phyloP scores from a whole-genome alignment of 2,797 vertebrate genomes.

The Anisognathus igniventris region DNA sequence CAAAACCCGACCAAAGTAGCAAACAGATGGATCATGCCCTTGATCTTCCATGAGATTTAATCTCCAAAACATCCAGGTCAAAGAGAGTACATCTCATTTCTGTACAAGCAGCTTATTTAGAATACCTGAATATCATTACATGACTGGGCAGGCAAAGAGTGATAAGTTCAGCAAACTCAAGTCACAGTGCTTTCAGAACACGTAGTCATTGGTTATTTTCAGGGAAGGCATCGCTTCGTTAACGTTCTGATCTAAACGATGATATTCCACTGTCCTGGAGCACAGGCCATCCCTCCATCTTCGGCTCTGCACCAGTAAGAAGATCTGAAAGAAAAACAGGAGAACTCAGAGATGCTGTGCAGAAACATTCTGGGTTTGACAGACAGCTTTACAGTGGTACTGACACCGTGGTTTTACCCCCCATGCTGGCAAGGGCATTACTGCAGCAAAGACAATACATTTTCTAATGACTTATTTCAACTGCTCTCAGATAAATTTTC shows the following conservation, averaged over 20 bases:
- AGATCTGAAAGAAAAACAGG: constrained; percentile 79
- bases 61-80: constrained; percentile 64
- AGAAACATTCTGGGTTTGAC: not conserved
- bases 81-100: constrained; percentile 53
- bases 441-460: not conserved
- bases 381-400: not conserved
- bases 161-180: constrained; percentile 35
- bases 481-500: not conserved
- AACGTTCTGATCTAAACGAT: constrained; percentile 90
- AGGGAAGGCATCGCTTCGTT: constrained; percentile 95
- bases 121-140: constrained; percentile 63
- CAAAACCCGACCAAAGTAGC: constrained; percentile 52
- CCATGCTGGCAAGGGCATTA: not conserved
- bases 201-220: constrained; percentile 92
- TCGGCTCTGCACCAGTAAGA: constrained; percentile 87
- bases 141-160: constrained; percentile 70
- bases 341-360: not conserved
- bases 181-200: constrained; percentile 82
- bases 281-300: constrained; percentile 91
- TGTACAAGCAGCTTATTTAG: constrained; percentile 52
- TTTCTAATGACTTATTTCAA: not conserved
- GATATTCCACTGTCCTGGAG: constrained; percentile 88
- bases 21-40: constrained; percentile 48
- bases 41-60: constrained; percentile 55
- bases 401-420: not conserved